Conservation (phyloP, 2,113 vertebrate genomes). For the Ameiurus melas region DNA sequence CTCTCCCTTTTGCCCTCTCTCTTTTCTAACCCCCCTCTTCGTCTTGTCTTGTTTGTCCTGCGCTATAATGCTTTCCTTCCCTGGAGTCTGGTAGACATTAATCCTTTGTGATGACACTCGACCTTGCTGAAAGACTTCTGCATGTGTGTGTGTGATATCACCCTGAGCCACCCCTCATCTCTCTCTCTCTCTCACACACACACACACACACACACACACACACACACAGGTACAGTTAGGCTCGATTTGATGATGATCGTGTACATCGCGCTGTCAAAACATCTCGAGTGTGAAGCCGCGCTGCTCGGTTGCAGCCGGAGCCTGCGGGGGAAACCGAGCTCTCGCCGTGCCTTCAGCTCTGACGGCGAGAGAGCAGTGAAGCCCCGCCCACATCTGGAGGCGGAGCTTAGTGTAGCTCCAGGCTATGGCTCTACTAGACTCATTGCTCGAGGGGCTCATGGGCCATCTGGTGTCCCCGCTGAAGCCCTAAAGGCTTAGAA, state of each 20-base stretch:
- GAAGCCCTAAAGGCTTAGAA: conserved; percentile 44
- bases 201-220: conserved; percentile 66
- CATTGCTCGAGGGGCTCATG: conserved; percentile 47
- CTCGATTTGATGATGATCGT: conserved; percentile 73
- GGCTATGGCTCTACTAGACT: conserved; percentile 59
- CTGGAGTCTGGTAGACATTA: conserved; percentile 77
- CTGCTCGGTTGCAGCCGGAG: conserved; percentile 65
- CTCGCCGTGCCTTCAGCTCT: conserved; percentile 61
- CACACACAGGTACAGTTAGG: conserved; percentile 56
- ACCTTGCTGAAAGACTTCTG: conserved; percentile 73
- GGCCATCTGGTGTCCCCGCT: conserved; percentile 72
- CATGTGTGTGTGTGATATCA: conserved; percentile 55
- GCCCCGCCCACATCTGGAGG: conserved; percentile 62
- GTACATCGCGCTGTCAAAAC: conserved; percentile 75
- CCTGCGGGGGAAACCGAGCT: conserved; percentile 32
- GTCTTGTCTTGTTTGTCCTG: conserved; percentile 61
- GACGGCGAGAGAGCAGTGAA: conserved; percentile 73
- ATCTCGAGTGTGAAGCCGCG: conserved; percentile 65
- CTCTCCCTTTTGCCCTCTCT: conserved; percentile 39
- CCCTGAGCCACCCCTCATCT: conserved; percentile 63
- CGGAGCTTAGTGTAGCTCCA: conserved; percentile 45
- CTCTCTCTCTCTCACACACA: conserved; percentile 37
- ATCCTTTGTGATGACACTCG: conserved; percentile 79
- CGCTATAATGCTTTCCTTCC: conserved; percentile 72
- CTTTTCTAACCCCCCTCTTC: conserved; percentile 16